Conservation (phyloP, 2,113 vertebrate species). For the Tachuris rubrigastra region DNA sequence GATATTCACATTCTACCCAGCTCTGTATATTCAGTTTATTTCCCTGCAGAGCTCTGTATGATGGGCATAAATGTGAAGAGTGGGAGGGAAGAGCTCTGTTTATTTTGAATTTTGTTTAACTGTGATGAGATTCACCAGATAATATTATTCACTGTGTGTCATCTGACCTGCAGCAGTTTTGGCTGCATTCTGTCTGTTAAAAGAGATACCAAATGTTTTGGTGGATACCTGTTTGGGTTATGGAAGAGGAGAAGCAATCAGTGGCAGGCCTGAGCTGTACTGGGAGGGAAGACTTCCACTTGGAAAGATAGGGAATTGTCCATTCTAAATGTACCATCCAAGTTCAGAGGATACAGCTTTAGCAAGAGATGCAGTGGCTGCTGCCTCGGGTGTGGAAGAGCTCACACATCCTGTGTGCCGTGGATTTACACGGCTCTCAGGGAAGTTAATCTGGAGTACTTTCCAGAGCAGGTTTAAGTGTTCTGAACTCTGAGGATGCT, state of each 20-base stretch:
- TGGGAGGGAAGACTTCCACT: background rate
- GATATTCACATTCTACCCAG: background rate
- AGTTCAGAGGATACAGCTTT: background rate
- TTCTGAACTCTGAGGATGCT: background rate
- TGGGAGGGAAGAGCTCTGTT: background rate
- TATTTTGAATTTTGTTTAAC: background rate
- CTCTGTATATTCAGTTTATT: background rate
- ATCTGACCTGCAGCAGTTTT: background rate
- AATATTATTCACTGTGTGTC: background rate
- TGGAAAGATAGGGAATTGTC: background rate
- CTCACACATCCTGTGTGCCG: background rate
- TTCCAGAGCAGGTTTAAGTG: background rate
- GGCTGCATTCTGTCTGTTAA: background rate
- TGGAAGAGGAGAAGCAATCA: background rate
- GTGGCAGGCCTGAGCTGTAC: background rate
- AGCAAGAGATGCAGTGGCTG: background rate
- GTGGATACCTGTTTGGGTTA: rapidly evolving
- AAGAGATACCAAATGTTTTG: rapidly evolving
- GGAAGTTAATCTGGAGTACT: background rate
- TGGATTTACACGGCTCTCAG: background rate
- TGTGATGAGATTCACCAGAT: background rate
- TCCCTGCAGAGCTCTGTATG: background rate
- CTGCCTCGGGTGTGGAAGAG: background rate
- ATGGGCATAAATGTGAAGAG: background rate
- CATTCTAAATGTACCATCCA: background rate